A percentile compares a stretch with the other conserved stretches of the same genome.
These are phyloP conservation scores for Hemiprocne comata DNA, from an alignment of 2,113 vertebrate genomes.

Conservation along the genomic window DNA sequence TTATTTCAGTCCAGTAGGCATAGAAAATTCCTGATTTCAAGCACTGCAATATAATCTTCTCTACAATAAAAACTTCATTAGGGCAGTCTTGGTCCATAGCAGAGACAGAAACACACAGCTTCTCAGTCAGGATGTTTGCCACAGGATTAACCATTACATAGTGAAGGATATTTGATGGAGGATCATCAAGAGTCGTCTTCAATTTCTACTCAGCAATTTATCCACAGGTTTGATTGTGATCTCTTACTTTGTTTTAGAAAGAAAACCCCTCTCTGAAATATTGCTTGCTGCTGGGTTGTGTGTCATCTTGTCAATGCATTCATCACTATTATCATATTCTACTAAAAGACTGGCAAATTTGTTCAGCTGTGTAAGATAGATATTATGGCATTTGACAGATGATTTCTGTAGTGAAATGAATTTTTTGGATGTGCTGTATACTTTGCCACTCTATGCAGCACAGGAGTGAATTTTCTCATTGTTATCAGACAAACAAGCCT, in stretches of 20 bases:
- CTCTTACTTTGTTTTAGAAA: neutral
- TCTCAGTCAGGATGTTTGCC: neutral
- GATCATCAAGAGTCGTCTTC: neutral
- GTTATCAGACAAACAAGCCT: conserved; percentile 64
- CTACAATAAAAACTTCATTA: neutral
- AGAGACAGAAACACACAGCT: neutral
- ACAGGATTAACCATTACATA: neutral
- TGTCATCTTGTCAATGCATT: conserved; percentile 57
- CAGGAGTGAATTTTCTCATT: conserved; percentile 41
- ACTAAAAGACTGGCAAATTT: conserved; percentile 68
- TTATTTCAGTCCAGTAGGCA: neutral
- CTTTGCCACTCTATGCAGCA: conserved; percentile 49
- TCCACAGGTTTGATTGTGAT: conserved; percentile 2
- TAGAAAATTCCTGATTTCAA: neutral
- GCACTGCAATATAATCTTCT: neutral
- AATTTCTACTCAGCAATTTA: neutral
- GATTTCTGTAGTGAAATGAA: conserved; percentile 52
- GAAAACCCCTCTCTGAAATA: conserved; percentile 40
- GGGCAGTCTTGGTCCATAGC: neutral
- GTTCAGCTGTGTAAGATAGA: conserved; percentile 63
- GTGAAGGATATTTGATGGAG: neutral
- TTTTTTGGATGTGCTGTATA: conserved; percentile 45
- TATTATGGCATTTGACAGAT: conserved; percentile 67
- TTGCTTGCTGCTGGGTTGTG: neutral
- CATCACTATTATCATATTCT: conserved; percentile 64